A percentile compares a stretch with the other conserved stretches of the same genome.
These are phyloP conservation scores for Stictocephala bisonia DNA, from an alignment of 2,888 invertebrate species.

Conservation along the genomic window DNA sequence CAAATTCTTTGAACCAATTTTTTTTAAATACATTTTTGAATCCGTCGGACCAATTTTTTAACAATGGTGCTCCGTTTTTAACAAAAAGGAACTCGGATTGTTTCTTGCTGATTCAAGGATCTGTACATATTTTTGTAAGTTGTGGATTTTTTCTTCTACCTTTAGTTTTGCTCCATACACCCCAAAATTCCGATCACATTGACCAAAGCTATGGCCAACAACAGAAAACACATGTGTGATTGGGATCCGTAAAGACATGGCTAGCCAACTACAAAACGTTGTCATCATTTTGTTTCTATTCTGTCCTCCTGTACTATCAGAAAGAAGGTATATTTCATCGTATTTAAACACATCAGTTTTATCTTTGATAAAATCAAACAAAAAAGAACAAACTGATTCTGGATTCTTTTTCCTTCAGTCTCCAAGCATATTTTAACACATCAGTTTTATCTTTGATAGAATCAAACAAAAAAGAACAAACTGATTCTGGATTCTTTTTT, in stretches of 20 bases:
- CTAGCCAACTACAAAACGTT: slow-evolving; percentile 39
- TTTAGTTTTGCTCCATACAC: slow-evolving; percentile 33
- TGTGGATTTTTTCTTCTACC: slow-evolving; percentile 35
- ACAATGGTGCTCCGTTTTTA: slow-evolving; percentile 41
- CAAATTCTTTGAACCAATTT: no score
- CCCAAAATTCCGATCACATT: slow-evolving; percentile 37
- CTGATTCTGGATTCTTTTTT: no score
- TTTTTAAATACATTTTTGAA: slow-evolving; percentile 10
- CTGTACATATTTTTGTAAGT: slow-evolving; percentile 32
- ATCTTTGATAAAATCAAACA: slow-evolving; percentile 28
- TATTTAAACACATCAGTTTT: neutral
- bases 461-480: no score
- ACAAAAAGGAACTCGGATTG: slow-evolving; percentile 29
- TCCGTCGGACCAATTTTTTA: slow-evolving; percentile 34
- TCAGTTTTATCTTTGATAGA: no score
- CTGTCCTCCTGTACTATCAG: slow-evolving; percentile 27
- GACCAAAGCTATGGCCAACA: slow-evolving; percentile 30
- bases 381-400: slow-evolving; percentile 35
- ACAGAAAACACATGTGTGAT: slow-evolving; percentile 39
- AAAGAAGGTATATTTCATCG: slow-evolving; percentile 29
- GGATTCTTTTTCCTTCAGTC: slow-evolving; percentile 38
- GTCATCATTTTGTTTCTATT: slow-evolving; percentile 35
- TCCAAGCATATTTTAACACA: slow-evolving; percentile 45
- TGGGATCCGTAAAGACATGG: slow-evolving; percentile 19
- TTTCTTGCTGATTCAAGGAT: slow-evolving; percentile 25